phyloP scores from a whole-genome alignment of 2,797 vertebrate genomes.

The Protosalanx chinensis region DNA sequence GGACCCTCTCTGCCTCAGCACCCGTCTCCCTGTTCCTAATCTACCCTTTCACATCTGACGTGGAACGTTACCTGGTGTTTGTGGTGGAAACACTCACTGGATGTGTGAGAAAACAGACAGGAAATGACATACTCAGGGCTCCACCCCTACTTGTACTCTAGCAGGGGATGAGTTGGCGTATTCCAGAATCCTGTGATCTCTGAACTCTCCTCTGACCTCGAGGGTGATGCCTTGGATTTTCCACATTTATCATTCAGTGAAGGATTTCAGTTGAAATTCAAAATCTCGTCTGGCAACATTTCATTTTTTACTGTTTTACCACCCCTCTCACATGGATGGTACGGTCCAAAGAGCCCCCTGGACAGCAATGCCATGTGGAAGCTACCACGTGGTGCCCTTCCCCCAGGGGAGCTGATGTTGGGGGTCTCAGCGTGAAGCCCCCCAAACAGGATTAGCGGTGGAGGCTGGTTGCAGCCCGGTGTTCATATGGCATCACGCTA shows the following conservation, averaged over 20 bases:
- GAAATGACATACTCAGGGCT: background rate
- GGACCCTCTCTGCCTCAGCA: background rate
- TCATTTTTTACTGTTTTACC: background rate
- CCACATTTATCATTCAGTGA: background rate
- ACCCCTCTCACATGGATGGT: background rate
- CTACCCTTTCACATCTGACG: background rate
- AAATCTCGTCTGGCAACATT: background rate
- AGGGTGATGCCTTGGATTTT: background rate
- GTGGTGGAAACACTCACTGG: background rate
- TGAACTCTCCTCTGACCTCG: too few species aligned
- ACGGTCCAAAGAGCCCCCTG: background rate
- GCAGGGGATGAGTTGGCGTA: too few species aligned
- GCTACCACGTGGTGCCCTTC: background rate
- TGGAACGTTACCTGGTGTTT: background rate
- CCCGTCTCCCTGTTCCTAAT: background rate
- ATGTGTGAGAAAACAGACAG: background rate
- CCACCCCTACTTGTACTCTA: too few species aligned
- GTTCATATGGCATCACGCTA: slow-evolving; percentile 45
- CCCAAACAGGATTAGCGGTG: slow-evolving; percentile 54
- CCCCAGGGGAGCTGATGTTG: slow-evolving; percentile 4
- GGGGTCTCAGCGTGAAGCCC: background rate
- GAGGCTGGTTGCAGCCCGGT: slow-evolving; percentile 14
- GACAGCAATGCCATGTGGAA: background rate
- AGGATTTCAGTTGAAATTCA: background rate
- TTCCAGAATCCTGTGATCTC: too few species aligned